A percentile compares a stretch with the other conserved stretches of the same genome.
phyloP scores from a whole-genome alignment of 1,140 invertebrate species.

The Apolygus lucorum region DNA sequence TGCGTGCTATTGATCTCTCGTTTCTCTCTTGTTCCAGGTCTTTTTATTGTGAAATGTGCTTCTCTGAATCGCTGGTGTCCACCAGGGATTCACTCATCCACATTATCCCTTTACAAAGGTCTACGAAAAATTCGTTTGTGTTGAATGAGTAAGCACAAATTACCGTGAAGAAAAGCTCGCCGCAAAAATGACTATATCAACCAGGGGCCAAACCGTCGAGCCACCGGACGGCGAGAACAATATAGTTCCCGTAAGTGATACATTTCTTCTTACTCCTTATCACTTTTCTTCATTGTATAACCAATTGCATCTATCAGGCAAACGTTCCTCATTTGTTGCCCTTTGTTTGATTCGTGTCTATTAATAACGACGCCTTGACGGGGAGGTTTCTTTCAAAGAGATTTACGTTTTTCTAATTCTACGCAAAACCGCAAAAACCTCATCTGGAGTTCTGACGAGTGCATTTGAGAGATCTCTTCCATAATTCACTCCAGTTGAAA shows the following conservation, averaged over 20 bases:
- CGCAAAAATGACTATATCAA: slow-evolving; percentile 50
- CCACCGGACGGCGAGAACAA: slow-evolving; percentile 48
- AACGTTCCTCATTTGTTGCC: background rate
- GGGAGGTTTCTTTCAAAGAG: too few species aligned
- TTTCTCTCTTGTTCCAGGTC: slow-evolving; percentile 18
- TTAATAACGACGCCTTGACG: background rate
- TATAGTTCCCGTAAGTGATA: slow-evolving; percentile 42
- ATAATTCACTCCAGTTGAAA: too few species aligned
- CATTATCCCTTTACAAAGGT: background rate
- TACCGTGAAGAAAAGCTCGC: background rate
- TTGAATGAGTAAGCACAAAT: background rate
- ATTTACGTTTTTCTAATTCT: too few species aligned
- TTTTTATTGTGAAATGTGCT: slow-evolving; percentile 26
- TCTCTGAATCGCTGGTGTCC: slow-evolving; percentile 4
- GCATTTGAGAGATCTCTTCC: too few species aligned
- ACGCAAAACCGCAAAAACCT: too few species aligned
- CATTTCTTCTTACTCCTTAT: background rate
- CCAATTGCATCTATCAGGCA: background rate
- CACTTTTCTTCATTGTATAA: background rate
- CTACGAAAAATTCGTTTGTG: background rate
- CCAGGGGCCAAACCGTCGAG: slow-evolving; percentile 50
- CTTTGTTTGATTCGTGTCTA: background rate
- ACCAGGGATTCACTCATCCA: background rate
- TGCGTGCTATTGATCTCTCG: background rate
- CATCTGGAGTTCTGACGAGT: too few species aligned